These are phyloP conservation scores for Caenorhabditis remanei DNA, from an alignment of 1,140 invertebrate species.

Conservation along the genomic window DNA sequence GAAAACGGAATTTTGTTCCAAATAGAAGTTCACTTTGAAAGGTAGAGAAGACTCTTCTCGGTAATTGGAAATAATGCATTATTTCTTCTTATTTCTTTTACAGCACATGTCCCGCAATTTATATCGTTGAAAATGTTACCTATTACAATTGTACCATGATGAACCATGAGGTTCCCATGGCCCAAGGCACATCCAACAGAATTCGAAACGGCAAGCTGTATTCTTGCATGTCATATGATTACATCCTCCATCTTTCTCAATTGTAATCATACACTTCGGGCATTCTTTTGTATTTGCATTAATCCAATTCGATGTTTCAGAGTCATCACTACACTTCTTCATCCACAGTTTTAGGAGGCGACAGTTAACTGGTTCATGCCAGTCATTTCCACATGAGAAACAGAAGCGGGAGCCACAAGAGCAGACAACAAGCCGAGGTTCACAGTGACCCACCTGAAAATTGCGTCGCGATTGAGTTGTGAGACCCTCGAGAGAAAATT, in stretches of 20 bases:
- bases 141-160: constrained; percentile 83
- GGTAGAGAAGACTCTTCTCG: too few species aligned
- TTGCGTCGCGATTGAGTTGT: too few species aligned
- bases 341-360: constrained; percentile 93
- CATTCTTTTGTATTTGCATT: constrained; percentile 99
- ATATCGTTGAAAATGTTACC: neutral
- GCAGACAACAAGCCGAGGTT: constrained; percentile 91
- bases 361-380: constrained; percentile 98
- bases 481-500: too few species aligned
- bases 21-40: too few species aligned
- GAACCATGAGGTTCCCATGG: constrained; percentile 98
- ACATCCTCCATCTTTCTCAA: constrained; percentile 97
- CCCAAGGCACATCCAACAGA: constrained; percentile 98
- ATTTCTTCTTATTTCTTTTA: too few species aligned
- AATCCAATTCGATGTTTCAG: constrained; percentile 98
- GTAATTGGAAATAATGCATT: too few species aligned
- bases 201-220: constrained; percentile 95
- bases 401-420: constrained; percentile 83
- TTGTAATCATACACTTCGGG: constrained; percentile 96
- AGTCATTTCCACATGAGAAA: constrained; percentile 96
- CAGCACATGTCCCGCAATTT: too few species aligned
- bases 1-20: too few species aligned
- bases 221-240: constrained; percentile 99
- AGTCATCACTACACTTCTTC: constrained; percentile 99
- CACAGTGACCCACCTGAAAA: constrained; percentile 83